Conservation (phyloP, 2,113 vertebrate species). For the Sporophila hypoxantha region DNA sequence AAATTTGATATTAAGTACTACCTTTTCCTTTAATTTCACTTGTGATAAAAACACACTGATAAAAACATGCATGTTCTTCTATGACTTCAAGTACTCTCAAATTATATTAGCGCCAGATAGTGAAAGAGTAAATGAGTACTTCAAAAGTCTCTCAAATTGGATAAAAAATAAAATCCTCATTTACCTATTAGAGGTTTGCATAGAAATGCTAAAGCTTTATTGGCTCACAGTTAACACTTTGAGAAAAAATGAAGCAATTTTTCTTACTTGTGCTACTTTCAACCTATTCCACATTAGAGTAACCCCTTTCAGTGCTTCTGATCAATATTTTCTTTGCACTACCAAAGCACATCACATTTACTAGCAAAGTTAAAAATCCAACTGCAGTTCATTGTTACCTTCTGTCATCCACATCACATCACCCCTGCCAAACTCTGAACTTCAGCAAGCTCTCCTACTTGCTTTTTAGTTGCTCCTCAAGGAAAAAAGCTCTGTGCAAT, state of each 20-base stretch:
- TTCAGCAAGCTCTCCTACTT: background rate
- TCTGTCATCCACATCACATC: background rate
- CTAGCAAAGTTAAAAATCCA: background rate
- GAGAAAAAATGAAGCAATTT: background rate
- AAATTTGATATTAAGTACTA: background rate
- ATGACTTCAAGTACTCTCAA: background rate
- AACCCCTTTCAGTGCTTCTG: background rate
- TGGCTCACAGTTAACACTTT: background rate
- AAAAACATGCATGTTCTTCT: background rate
- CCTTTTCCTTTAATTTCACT: background rate
- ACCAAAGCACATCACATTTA: background rate
- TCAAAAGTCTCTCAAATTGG: background rate
- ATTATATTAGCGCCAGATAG: background rate
- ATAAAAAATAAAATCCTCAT: background rate
- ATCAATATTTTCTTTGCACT: background rate
- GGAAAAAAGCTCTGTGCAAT: conserved; percentile 26
- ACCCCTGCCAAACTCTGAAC: background rate
- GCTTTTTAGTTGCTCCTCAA: background rate
- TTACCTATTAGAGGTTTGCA: background rate
- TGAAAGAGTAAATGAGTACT: background rate
- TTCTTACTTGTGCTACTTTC: background rate
- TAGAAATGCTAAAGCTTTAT: background rate
- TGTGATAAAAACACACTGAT: background rate
- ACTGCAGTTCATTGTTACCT: background rate
- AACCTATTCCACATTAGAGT: background rate